Evolutionary conservation across 2,113 vertebrate species (phyloP).

Genomic region (Falco punctatus): DNA sequence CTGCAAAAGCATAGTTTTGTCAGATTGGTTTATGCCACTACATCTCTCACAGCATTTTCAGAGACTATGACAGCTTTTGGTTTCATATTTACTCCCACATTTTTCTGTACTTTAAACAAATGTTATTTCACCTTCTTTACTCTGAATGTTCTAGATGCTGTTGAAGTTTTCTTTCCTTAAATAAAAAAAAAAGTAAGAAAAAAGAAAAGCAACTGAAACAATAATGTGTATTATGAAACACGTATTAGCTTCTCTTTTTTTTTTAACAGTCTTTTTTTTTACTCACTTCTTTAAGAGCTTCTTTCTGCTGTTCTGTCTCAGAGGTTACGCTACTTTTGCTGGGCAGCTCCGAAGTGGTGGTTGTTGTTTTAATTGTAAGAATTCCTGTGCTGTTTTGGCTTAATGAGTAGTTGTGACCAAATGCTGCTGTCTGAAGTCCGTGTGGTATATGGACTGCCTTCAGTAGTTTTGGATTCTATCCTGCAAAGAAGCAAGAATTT

Average conservation of each 20-base stretch:
- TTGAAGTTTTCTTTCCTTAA: background rate
- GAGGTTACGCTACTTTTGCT: background rate
- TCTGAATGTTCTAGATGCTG: slow-evolving; percentile 5
- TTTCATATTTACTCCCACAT: slow-evolving; percentile 25
- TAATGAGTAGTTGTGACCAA: background rate
- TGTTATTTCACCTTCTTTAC: background rate
- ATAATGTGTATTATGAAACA: background rate
- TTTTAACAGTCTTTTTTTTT: background rate
- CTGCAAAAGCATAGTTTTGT: slow-evolving; percentile 20
- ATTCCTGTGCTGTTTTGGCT: background rate
- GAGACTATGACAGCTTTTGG: slow-evolving; percentile 27
- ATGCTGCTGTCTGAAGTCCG: background rate
- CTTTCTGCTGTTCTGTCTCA: background rate
- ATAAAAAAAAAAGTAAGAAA: background rate
- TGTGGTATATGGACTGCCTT: background rate
- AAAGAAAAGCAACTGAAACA: background rate
- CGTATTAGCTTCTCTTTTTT: background rate
- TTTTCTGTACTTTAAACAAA: slow-evolving; percentile 42
- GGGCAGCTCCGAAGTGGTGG: background rate
- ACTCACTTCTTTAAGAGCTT: background rate
- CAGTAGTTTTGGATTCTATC: background rate
- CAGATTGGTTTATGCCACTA: background rate
- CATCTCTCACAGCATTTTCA: slow-evolving; percentile 1
- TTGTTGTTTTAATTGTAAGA: background rate
- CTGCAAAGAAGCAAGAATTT: background rate